Evolutionary conservation across 2,797 vertebrate genomes (phyloP).

Genomic region (Phoeniculus purpureus): DNA sequence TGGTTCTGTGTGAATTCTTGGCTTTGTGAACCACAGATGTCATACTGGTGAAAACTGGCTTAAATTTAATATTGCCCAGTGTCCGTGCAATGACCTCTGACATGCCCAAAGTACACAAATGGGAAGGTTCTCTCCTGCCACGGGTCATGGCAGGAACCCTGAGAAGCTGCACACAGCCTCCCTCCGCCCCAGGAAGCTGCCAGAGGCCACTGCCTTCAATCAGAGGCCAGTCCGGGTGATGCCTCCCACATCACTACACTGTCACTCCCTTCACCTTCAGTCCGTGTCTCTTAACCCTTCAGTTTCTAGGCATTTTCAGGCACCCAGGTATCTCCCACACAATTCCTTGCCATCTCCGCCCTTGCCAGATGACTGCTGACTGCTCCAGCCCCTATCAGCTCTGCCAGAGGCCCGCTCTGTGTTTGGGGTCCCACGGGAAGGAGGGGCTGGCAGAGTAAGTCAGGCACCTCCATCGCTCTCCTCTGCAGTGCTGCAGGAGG

Average conservation of each 20-base stretch:
- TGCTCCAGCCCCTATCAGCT: neutral
- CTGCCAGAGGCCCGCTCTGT: neutral
- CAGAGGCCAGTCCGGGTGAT: neutral
- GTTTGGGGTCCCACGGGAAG: neutral
- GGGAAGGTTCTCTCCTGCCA: neutral
- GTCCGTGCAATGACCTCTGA: neutral
- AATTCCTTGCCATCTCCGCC: neutral
- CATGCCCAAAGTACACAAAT: neutral
- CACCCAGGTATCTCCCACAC: neutral
- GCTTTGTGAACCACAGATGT: neutral
- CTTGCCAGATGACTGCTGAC: neutral
- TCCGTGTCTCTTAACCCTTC: neutral
- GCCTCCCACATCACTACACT: neutral
- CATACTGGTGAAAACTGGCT: neutral
- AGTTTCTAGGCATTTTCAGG: neutral
- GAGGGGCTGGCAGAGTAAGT: neutral
- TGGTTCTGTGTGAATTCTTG: neutral
- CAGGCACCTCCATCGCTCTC: neutral
- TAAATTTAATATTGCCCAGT: neutral
- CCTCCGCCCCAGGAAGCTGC: accelerated
- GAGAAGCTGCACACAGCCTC: accelerated
- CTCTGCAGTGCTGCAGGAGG: neutral
- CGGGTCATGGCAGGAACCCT: neutral
- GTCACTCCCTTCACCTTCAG: neutral
- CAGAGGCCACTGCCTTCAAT: neutral